These are phyloP conservation scores for Sigmodon hispidus DNA, from an alignment of 2,113 vertebrate genomes.

Conservation along the genomic window DNA sequence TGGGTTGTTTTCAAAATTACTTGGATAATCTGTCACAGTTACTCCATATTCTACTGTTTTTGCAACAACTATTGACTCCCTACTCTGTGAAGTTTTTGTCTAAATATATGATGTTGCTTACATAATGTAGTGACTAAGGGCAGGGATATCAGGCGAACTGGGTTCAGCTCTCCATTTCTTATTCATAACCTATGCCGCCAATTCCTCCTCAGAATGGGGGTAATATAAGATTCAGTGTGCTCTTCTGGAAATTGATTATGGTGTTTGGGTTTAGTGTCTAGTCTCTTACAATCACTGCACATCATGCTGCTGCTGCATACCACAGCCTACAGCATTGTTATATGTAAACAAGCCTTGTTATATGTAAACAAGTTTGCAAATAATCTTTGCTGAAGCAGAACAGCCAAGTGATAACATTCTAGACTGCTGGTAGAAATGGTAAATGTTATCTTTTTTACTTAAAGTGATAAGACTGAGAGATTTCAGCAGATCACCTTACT, in stretches of 20 bases:
- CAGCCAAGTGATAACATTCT: neutral
- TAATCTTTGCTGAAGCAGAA: neutral
- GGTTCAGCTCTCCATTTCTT: neutral
- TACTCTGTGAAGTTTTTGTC: neutral
- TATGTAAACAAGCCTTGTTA: neutral
- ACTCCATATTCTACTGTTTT: neutral
- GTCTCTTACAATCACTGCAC: neutral
- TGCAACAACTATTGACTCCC: conserved; percentile 4
- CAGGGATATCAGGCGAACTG: neutral
- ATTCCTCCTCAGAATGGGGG: neutral
- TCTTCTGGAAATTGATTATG: conserved; percentile 13
- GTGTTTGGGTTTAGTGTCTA: conserved; percentile 10
- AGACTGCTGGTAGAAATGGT: conserved; percentile 29
- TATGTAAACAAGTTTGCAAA: conserved; percentile 19
- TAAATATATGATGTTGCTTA: conserved; percentile 32
- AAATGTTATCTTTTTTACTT: conserved; percentile 45
- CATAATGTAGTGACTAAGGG: conserved; percentile 6
- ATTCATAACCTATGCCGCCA: conserved; percentile 4
- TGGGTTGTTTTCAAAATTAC: conserved; percentile 22
- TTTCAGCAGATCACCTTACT: conserved; percentile 53
- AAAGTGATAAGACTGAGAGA: conserved; percentile 55
- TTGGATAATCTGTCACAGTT: conserved; percentile 32
- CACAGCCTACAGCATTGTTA: neutral
- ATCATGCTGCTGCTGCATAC: neutral
- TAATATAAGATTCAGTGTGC: conserved; percentile 44